These are phyloP conservation scores for Callinectes sapidus DNA, from an alignment of 2,888 invertebrate species.

Conservation along the genomic window DNA sequence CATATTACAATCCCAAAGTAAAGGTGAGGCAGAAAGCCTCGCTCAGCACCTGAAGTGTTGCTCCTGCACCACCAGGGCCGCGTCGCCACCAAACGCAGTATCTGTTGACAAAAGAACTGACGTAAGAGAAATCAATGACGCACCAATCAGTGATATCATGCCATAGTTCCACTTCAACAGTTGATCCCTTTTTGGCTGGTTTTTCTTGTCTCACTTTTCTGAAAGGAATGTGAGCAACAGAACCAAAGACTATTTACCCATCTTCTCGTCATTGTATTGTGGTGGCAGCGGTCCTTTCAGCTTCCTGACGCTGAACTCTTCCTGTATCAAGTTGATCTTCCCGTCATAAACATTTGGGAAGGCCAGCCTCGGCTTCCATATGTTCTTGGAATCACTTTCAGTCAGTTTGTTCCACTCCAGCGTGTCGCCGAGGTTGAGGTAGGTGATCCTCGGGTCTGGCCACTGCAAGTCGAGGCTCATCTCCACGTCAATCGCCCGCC, in stretches of 20 bases:
- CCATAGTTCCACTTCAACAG: neutral
- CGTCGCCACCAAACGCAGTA: constrained; percentile 43
- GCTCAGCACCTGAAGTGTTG: constrained; percentile 53
- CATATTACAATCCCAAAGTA: neutral
- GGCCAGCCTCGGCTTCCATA: constrained; percentile 55
- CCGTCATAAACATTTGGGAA: constrained; percentile 58
- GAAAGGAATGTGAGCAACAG: neutral
- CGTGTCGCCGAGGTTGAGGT: constrained; percentile 52
- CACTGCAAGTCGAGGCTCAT: constrained; percentile 41
- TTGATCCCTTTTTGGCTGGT: neutral
- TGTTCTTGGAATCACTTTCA: neutral
- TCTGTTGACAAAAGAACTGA: constrained; percentile 35
- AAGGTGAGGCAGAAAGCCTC: too few relatives aligned
- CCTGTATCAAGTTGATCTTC: constrained; percentile 47
- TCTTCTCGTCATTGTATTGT: constrained; percentile 58
- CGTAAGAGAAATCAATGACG: neutral
- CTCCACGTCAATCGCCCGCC: constrained; percentile 48
- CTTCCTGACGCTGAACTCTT: constrained; percentile 45
- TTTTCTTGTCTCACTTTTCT: neutral
- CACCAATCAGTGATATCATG: neutral
- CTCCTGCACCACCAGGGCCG: constrained; percentile 44
- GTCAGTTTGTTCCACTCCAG: constrained; percentile 55
- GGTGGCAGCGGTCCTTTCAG: constrained; percentile 28
- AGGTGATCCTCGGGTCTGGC: constrained; percentile 57
- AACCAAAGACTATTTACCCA: constrained; percentile 45